These are phyloP conservation scores for Centropus bengalensis DNA, from an alignment of 2,113 vertebrate genomes.

Conservation along the genomic window DNA sequence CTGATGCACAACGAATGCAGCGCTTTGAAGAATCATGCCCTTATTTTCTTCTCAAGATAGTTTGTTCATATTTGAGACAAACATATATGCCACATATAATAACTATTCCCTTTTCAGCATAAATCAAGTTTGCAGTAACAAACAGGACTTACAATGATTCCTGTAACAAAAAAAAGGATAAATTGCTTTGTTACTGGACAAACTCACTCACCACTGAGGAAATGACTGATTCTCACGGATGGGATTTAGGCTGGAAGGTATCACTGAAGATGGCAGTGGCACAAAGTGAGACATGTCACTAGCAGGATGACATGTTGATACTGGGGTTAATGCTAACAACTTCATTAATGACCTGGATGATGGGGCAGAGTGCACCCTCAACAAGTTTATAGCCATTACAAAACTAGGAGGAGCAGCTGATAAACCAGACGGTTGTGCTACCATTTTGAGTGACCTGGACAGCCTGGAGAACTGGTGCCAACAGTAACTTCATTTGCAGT, in stretches of 20 bases:
- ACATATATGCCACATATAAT: background rate
- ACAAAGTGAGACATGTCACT: background rate
- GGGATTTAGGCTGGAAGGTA: background rate
- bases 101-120: background rate
- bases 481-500: background rate
- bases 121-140: background rate
- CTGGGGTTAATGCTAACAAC: background rate
- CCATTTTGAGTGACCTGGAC: background rate
- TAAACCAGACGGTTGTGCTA: too few species aligned
- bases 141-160: background rate
- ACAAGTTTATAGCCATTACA: too few species aligned
- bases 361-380: too few species aligned
- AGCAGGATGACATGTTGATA: too few species aligned
- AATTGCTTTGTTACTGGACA: background rate
- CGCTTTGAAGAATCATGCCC: background rate
- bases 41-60: background rate
- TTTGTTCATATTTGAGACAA: background rate
- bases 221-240: background rate
- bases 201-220: background rate
- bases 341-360: too few species aligned
- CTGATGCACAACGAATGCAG: background rate
- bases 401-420: too few species aligned
- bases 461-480: background rate
- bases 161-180: background rate
- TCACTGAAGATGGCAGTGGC: background rate